A percentile compares a stretch with the other conserved stretches of the same genome.
Conservation (phyloP, 2,797 vertebrate genomes). For the Simalia tracyae region DNA sequence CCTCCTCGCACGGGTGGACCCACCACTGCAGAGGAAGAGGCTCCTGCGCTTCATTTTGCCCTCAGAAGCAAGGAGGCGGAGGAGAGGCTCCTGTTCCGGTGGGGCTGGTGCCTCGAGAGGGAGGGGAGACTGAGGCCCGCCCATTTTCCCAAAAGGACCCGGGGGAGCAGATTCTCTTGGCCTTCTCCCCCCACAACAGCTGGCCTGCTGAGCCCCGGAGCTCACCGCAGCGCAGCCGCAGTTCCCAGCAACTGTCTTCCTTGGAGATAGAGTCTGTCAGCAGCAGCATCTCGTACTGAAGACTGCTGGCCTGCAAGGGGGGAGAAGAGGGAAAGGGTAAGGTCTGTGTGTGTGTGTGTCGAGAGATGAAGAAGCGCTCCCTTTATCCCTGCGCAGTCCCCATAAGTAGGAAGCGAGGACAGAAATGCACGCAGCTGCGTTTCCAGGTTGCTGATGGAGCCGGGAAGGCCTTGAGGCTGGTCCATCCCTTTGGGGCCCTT, state of each 20-base stretch:
- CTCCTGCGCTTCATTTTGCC: too few relatives aligned
- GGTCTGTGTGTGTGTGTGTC: not conserved
- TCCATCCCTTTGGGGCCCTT: not conserved
- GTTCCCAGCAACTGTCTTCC: conserved; percentile 97
- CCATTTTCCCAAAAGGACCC: too few relatives aligned
- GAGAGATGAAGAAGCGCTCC: too few relatives aligned
- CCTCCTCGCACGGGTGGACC: not conserved
- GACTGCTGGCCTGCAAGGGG: conserved; percentile 87
- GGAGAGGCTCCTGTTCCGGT: not conserved
- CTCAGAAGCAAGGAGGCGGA: not conserved
- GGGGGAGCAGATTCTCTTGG: not conserved
- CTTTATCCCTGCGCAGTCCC: too few relatives aligned
- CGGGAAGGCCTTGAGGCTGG: not conserved
- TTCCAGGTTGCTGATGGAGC: not conserved
- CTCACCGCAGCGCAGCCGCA: conserved; percentile 94
- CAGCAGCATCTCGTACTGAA: conserved; percentile 97
- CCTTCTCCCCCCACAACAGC: fast-evolving
- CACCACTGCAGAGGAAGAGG: too few relatives aligned
- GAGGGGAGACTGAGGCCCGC: not conserved
- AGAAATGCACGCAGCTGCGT: not conserved
- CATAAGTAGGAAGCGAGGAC: too few relatives aligned
- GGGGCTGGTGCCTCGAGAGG: not conserved
- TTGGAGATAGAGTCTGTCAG: conserved; percentile 97
- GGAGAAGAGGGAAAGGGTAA: fast-evolving
- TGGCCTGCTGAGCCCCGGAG: fast-evolving